phyloP scores from a whole-genome alignment of 2,888 invertebrate genomes.

The Chelonus formosanus region DNA sequence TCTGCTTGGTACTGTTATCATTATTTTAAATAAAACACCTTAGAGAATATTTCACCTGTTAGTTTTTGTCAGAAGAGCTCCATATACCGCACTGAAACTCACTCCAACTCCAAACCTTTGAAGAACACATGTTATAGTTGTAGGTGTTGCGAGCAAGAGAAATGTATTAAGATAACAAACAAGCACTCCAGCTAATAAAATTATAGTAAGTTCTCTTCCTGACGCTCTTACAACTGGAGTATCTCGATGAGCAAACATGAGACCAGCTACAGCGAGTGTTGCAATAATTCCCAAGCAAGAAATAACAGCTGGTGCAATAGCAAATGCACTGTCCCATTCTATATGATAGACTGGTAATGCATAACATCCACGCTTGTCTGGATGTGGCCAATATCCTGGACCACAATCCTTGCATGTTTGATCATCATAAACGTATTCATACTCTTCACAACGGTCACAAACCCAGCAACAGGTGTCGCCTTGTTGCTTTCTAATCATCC shows the following conservation, averaged over 20 bases:
- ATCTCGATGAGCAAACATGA: constrained; percentile 73
- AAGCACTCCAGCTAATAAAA: constrained; percentile 72
- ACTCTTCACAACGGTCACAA: constrained; percentile 76
- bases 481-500: constrained; percentile 75
- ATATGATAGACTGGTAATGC: constrained; percentile 72
- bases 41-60: constrained; percentile 56
- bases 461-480: constrained; percentile 82
- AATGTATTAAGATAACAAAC: constrained; percentile 74
- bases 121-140: constrained; percentile 69
- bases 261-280: constrained; percentile 70
- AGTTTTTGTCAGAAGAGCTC: constrained; percentile 74
- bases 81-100: constrained; percentile 73
- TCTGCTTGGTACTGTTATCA: too few species aligned
- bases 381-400: constrained; percentile 72
- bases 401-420: constrained; percentile 74
- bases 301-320: constrained; percentile 72
- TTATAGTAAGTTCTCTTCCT: constrained; percentile 72
- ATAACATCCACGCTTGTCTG: constrained; percentile 72
- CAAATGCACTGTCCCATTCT: constrained; percentile 73
- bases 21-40: too few species aligned
- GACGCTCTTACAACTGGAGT: constrained; percentile 73
- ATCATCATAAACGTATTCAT: constrained; percentile 74
- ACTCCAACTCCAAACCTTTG: constrained; percentile 74
- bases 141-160: constrained; percentile 70
- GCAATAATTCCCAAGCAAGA: constrained; percentile 71